Evolutionary conservation across 1,140 invertebrate genomes (phyloP).

Genomic region (Drosophila busckii): DNA sequence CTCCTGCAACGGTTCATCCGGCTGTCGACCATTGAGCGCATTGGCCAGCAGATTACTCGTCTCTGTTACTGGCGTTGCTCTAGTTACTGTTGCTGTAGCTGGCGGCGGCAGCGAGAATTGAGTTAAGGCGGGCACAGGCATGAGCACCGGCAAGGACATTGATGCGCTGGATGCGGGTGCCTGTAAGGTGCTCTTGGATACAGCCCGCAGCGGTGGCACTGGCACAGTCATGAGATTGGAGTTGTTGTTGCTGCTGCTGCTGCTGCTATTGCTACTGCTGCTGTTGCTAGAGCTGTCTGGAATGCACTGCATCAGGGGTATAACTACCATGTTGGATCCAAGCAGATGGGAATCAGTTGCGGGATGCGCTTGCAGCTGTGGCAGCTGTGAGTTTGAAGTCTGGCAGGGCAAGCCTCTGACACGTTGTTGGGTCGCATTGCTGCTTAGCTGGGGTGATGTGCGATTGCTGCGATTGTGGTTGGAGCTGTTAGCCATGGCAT

Average conservation of each 20-base stretch:
- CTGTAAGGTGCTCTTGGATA: conserved; percentile 43
- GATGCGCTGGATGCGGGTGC: too few species aligned
- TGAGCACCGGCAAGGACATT: too few species aligned
- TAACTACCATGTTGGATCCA: conserved; percentile 69
- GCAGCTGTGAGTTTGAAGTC: too few species aligned
- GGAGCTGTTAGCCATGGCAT: neutral
- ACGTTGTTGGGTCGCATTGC: too few species aligned
- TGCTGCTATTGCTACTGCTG: neutral
- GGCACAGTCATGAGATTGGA: conserved; percentile 54
- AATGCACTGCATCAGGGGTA: conserved; percentile 60
- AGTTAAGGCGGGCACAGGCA: conserved; percentile 62
- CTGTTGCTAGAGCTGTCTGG: conserved; percentile 10
- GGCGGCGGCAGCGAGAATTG: neutral
- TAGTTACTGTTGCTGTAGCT: neutral
- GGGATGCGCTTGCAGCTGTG: too few species aligned
- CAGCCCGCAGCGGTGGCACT: conserved; percentile 64
- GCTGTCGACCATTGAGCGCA: conserved; percentile 43
- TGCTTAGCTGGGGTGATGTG: conserved; percentile 3
- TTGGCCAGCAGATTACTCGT: conserved; percentile 29
- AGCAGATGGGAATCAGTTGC: conserved; percentile 33
- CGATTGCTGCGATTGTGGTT: neutral
- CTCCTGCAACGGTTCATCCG: conserved; percentile 33
- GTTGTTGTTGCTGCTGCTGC: conserved; percentile 15
- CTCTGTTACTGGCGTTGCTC: conserved; percentile 7
- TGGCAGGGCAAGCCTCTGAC: too few species aligned